Evolutionary conservation across 1,140 invertebrate species (phyloP).

Genomic region (Aculops lycopersici): DNA sequence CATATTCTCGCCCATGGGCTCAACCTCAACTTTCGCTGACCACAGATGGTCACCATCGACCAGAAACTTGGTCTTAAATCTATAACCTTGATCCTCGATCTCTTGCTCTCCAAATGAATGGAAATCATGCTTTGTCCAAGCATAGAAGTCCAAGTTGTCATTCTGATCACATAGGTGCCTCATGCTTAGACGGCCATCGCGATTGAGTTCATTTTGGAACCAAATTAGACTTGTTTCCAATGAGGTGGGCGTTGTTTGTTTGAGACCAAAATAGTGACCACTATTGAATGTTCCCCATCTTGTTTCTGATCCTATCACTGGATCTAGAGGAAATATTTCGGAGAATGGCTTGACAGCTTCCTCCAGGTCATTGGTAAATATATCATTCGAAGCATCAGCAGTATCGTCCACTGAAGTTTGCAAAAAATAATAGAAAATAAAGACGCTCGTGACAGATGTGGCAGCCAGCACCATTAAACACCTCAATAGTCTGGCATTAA

Average conservation of each 20-base stretch:
- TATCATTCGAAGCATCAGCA: too few relatives aligned
- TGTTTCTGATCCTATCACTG: neutral
- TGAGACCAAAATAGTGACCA: slow-evolving; percentile 30
- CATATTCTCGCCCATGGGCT: slow-evolving; percentile 11
- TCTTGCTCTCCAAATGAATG: slow-evolving; percentile 61
- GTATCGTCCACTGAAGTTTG: too few relatives aligned
- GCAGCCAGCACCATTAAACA: too few relatives aligned
- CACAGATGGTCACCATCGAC: slow-evolving; percentile 56
- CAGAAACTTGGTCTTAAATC: slow-evolving; percentile 53
- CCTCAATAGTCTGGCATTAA: too few relatives aligned
- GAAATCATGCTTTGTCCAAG: slow-evolving; percentile 74
- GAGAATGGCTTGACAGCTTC: neutral
- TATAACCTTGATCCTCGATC: slow-evolving; percentile 41
- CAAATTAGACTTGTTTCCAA: slow-evolving; percentile 80
- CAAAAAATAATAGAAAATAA: too few relatives aligned
- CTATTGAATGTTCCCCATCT: slow-evolving; percentile 18
- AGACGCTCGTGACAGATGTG: too few relatives aligned
- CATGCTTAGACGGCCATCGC: slow-evolving; percentile 10
- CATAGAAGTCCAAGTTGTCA: slow-evolving; percentile 40
- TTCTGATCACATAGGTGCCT: slow-evolving; percentile 77
- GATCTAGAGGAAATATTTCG: neutral
- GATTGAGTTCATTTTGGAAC: slow-evolving; percentile 32
- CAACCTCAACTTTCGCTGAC: slow-evolving; percentile 46
- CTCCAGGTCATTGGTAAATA: too few relatives aligned
- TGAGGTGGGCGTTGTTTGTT: slow-evolving; percentile 52